Percentiles rank a stretch among this genome's conserved stretches.
phyloP scores from a whole-genome alignment of 1,140 invertebrate genomes.

The Odontomachus brunneus region DNA sequence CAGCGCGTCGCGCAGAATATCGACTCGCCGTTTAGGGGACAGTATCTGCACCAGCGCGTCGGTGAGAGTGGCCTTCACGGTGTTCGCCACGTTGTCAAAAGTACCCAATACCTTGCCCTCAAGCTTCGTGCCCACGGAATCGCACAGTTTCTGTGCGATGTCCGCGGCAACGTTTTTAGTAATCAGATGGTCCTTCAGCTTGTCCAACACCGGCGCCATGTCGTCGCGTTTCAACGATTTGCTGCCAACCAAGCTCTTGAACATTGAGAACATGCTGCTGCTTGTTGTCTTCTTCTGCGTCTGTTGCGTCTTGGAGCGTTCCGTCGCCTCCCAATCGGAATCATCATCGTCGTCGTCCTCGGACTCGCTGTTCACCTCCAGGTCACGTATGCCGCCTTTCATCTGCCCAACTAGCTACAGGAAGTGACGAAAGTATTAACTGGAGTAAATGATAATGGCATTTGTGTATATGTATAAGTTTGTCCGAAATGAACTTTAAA shows the following conservation, averaged over 20 bases:
- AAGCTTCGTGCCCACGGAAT: slow-evolving; percentile 96
- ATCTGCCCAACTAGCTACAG: slow-evolving; percentile 92
- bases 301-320: slow-evolving; percentile 75
- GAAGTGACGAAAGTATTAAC: slow-evolving; percentile 39
- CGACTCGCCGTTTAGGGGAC: slow-evolving; percentile 96
- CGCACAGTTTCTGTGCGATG: slow-evolving; percentile 97
- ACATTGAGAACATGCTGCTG: slow-evolving; percentile 91
- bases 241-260: slow-evolving; percentile 94
- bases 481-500: too few relatives aligned
- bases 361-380: slow-evolving; percentile 86
- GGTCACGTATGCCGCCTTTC: slow-evolving; percentile 90
- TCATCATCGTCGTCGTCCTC: slow-evolving; percentile 80
- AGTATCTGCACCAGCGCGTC: slow-evolving; percentile 96
- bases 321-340: slow-evolving; percentile 78
- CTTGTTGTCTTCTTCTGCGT: slow-evolving; percentile 81
- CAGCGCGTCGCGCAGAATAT: slow-evolving; percentile 98
- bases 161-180: slow-evolving; percentile 99
- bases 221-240: slow-evolving; percentile 91
- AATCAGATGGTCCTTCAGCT: slow-evolving; percentile 98
- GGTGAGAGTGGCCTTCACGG: slow-evolving; percentile 92
- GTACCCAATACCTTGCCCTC: slow-evolving; percentile 98
- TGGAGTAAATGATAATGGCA: background rate
- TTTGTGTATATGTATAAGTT: background rate
- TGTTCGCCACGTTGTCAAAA: slow-evolving; percentile 95
- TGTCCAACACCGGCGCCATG: slow-evolving; percentile 95